Evolutionary conservation across 2,888 invertebrate species (phyloP).

Genomic region (Heteropelma amictum): DNA sequence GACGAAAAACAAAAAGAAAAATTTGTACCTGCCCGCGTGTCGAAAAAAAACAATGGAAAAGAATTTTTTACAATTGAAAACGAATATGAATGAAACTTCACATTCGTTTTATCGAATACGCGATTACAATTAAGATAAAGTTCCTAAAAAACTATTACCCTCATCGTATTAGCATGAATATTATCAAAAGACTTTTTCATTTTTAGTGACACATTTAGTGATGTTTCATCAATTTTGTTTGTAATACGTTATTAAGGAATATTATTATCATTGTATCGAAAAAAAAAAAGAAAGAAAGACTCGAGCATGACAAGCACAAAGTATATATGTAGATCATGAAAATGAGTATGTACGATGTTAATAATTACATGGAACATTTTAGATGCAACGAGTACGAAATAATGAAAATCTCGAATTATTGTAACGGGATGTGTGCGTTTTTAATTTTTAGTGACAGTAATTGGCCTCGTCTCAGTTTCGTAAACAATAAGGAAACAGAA

Average conservation of each 20-base stretch:
- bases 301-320: slow-evolving; percentile 30
- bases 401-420: slow-evolving; percentile 32
- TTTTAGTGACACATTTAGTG: not conserved
- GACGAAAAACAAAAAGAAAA: slow-evolving; percentile 43
- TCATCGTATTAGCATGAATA: slow-evolving; percentile 41
- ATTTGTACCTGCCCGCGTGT: slow-evolving; percentile 48
- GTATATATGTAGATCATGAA: slow-evolving; percentile 29
- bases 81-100: slow-evolving; percentile 7
- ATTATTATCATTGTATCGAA: slow-evolving; percentile 21
- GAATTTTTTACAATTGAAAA: slow-evolving; percentile 6
- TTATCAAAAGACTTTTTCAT: slow-evolving; percentile 10
- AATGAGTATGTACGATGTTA: slow-evolving; percentile 26
- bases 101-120: slow-evolving; percentile 25
- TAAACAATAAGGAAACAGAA: too few relatives aligned
- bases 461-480: slow-evolving; percentile 12
- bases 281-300: slow-evolving; percentile 11
- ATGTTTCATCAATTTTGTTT: slow-evolving; percentile 24
- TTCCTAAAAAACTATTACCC: slow-evolving; percentile 46
- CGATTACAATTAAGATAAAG: slow-evolving; percentile 31
- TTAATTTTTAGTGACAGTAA: too few relatives aligned
- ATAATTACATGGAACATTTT: slow-evolving; percentile 38
- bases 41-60: slow-evolving; percentile 3
- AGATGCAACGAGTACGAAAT: slow-evolving; percentile 33
- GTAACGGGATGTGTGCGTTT: slow-evolving; percentile 36
- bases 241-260: slow-evolving; percentile 16